These are phyloP conservation scores for Apostichopus leukothele DNA, from an alignment of 53 echinoderm and acorn worm species.

Conservation along the genomic window DNA sequence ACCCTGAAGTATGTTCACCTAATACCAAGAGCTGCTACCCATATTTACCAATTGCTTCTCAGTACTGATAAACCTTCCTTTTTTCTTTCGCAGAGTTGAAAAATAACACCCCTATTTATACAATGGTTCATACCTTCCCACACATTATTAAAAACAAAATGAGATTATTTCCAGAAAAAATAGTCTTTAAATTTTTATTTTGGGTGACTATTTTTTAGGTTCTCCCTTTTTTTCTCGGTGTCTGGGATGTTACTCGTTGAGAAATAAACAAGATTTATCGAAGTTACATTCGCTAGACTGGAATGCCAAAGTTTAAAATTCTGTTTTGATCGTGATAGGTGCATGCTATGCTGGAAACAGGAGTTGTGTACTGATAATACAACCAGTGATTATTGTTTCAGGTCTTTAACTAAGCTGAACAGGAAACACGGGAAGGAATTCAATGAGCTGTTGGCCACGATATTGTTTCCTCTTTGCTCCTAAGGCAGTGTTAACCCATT, in stretches of 20 bases:
- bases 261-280: too few relatives aligned
- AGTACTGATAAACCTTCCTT: too few relatives aligned
- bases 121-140: background rate
- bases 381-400: conserved; percentile 19
- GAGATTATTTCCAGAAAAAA: too few relatives aligned
- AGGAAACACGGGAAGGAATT: conserved; percentile 13
- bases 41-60: background rate
- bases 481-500: too few relatives aligned
- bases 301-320: background rate
- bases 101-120: background rate
- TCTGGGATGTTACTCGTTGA: too few relatives aligned
- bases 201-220: too few relatives aligned
- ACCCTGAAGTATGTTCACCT: background rate
- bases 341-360: background rate
- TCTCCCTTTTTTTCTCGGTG: too few relatives aligned
- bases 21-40: background rate
- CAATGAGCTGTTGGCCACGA: background rate
- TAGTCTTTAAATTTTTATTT: too few relatives aligned
- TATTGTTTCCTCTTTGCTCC: conserved; percentile 6
- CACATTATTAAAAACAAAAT: background rate
- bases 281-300: too few relatives aligned
- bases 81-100: background rate
- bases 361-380: background rate
- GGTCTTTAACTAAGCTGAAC: background rate
- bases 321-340: background rate